Evolutionary conservation across 2,797 vertebrate species (phyloP).

Genomic region (Sebastes kiyomatsui): DNA sequence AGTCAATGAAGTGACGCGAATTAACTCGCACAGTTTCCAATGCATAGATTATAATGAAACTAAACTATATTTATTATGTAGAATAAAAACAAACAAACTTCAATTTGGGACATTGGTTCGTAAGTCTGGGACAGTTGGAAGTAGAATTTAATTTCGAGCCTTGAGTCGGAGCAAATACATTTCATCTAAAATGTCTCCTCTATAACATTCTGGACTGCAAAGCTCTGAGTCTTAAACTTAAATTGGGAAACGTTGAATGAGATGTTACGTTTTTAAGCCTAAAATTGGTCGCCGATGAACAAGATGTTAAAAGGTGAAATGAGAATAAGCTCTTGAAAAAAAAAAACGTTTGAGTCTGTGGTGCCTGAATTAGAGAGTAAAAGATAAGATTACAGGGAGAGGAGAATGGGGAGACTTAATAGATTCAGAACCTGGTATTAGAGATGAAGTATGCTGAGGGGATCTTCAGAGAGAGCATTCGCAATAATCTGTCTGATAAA

Average conservation of each 20-base stretch:
- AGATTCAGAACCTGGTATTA: conserved; percentile 11
- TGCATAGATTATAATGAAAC: too few species aligned
- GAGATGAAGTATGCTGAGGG: conserved; percentile 37
- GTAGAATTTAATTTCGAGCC: too few species aligned
- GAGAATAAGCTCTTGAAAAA: background rate
- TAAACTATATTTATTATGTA: too few species aligned
- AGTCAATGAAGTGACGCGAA: too few species aligned
- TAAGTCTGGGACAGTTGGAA: too few species aligned
- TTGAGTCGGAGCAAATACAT: background rate
- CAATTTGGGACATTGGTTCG: too few species aligned
- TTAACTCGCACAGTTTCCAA: too few species aligned
- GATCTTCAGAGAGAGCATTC: conserved; percentile 47
- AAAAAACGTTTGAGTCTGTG: background rate
- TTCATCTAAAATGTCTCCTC: background rate
- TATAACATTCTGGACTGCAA: background rate
- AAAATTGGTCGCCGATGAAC: background rate
- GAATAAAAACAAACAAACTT: too few species aligned
- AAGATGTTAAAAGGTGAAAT: conserved; percentile 24
- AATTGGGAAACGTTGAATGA: background rate
- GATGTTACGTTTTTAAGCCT: conserved; percentile 7
- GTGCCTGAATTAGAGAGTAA: conserved; percentile 6
- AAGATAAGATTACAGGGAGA: conserved; percentile 26
- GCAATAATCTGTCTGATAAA: conserved; percentile 59
- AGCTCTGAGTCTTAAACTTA: background rate
- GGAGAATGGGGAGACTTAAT: conserved; percentile 20